phyloP scores from a whole-genome alignment of 2,797 vertebrate genomes.

The Lophius americanus region DNA sequence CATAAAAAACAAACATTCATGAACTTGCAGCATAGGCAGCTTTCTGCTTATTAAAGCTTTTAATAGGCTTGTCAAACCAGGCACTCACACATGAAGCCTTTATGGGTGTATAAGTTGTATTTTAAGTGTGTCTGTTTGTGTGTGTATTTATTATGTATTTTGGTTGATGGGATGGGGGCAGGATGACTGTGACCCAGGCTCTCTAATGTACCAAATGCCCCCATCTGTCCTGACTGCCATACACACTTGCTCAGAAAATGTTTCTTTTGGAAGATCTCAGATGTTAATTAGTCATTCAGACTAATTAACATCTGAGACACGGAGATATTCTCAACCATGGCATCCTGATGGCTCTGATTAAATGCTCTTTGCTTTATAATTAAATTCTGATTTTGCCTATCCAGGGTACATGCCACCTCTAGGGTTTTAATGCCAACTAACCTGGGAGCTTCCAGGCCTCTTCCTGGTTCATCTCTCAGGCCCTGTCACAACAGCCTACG shows the following conservation, averaged over 20 bases:
- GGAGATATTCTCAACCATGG: constrained; percentile 89
- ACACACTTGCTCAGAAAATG: constrained; percentile 52
- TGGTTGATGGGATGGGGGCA: constrained; percentile 34
- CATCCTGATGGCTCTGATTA: constrained; percentile 76
- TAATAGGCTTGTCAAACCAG: constrained; percentile 27
- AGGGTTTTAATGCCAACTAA: constrained; percentile 51
- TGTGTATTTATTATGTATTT: constrained; percentile 18
- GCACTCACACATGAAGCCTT: constrained; percentile 15
- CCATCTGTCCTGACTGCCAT: constrained; percentile 67
- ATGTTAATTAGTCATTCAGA: constrained; percentile 76
- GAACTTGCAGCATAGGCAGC: neutral
- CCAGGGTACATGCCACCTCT: constrained; percentile 64
- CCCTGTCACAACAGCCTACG: constrained; percentile 11
- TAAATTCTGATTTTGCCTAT: constrained; percentile 75
- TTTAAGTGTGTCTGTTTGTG: constrained; percentile 19
- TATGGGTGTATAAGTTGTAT: constrained; percentile 6
- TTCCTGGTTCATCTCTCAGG: constrained; percentile 29
- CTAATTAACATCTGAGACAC: constrained; percentile 76
- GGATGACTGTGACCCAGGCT: constrained; percentile 70
- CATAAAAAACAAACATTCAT: neutral
- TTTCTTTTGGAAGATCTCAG: constrained; percentile 59
- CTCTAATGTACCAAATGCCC: constrained; percentile 79
- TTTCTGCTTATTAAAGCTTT: constrained; percentile 4
- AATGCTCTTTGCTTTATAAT: constrained; percentile 82
- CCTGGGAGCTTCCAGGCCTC: constrained; percentile 45